A percentile compares a stretch with the other conserved stretches of the same genome.
Conservation (phyloP, 2,888 invertebrate species). For the Pocota personata region DNA sequence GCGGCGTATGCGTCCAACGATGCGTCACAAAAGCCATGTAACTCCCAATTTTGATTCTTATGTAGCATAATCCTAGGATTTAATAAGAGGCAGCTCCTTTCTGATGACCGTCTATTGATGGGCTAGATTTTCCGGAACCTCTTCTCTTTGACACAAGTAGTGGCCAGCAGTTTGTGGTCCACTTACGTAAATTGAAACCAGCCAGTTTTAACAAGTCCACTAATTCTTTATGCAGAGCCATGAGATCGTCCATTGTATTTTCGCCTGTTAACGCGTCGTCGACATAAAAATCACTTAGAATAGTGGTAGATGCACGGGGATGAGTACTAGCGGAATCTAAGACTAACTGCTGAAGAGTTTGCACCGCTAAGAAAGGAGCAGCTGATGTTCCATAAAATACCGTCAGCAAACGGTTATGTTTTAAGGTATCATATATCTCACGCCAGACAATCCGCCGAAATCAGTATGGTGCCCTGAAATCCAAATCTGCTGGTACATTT, state of each 20-base stretch:
- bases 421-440: neutral
- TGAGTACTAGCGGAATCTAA: neutral
- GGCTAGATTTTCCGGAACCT: too few species aligned
- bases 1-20: neutral
- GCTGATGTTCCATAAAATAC: neutral
- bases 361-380: neutral
- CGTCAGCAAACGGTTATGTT: neutral
- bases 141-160: too few species aligned
- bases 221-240: neutral
- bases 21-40: neutral
- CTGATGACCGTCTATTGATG: too few species aligned
- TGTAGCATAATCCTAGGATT: too few species aligned
- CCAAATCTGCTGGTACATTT: neutral
- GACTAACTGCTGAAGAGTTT: neutral
- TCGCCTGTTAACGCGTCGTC: neutral
- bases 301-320: neutral
- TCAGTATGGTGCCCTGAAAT: neutral
- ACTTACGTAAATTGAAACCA: neutral
- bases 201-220: neutral
- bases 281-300: neutral
- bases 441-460: neutral
- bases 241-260: neutral
- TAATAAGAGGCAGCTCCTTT: too few species aligned
- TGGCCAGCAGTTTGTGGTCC: neutral
- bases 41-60: neutral